Percentiles rank a stretch among this genome's conserved stretches.
Conservation (phyloP, 2,113 vertebrate species). For the Cebidichthys violaceus region DNA sequence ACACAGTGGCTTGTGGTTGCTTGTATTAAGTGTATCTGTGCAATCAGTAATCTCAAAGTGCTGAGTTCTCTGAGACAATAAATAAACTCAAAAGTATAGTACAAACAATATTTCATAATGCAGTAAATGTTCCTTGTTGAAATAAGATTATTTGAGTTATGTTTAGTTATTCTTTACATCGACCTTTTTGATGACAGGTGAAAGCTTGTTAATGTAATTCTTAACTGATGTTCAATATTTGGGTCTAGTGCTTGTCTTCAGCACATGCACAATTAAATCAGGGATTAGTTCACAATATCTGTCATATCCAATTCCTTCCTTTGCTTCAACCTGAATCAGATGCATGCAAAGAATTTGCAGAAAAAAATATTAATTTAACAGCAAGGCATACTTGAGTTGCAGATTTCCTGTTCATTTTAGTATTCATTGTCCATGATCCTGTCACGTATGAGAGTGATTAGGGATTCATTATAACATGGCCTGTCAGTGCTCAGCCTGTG, state of each 20-base stretch:
- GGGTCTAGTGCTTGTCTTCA: neutral
- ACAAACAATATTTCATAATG: neutral
- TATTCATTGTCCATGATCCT: conserved; percentile 28
- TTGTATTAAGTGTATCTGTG: neutral
- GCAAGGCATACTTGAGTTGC: neutral
- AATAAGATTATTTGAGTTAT: neutral
- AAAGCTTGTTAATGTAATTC: neutral
- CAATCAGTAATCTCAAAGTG: neutral
- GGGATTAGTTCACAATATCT: neutral
- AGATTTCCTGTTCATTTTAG: conserved; percentile 19
- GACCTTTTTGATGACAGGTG: neutral
- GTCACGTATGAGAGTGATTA: conserved; percentile 45
- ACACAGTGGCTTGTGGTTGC: conserved; percentile 1
- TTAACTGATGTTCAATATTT: neutral
- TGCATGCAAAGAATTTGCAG: neutral
- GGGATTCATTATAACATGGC: conserved; percentile 49
- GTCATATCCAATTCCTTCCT: neutral
- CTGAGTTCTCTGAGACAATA: neutral
- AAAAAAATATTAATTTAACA: neutral
- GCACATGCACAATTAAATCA: conserved; percentile 17
- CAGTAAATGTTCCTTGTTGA: neutral
- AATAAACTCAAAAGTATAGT: conserved; percentile 2
- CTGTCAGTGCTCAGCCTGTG: conserved; percentile 51
- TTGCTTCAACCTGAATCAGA: neutral
- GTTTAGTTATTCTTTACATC: neutral